phyloP scores from a whole-genome alignment of 2,888 invertebrate genomes.

The Zaprionus lineosus region DNA sequence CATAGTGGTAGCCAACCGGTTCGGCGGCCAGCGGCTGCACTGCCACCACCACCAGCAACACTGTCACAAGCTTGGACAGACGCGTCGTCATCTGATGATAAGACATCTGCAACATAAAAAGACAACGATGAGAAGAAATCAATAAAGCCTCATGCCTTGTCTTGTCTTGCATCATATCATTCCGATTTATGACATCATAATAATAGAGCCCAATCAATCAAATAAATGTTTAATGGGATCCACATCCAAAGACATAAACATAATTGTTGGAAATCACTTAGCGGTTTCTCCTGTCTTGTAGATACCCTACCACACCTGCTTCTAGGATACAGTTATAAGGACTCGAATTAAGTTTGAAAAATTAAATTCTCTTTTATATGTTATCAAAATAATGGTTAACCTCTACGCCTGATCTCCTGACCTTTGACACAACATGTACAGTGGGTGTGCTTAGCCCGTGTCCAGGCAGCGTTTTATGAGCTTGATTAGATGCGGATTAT shows the following conservation, averaged over 20 bases:
- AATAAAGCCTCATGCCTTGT: not conserved
- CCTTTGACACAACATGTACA: too few relatives aligned
- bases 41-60: conserved; percentile 37
- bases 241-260: conserved; percentile 43
- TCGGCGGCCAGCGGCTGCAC: conserved; percentile 8
- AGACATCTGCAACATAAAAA: conserved; percentile 52
- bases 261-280: conserved; percentile 68
- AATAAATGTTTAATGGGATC: conserved; percentile 71
- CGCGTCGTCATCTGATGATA: conserved; percentile 14
- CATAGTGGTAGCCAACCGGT: conserved; percentile 74
- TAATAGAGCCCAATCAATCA: conserved; percentile 54
- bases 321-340: not conserved
- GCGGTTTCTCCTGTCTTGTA: conserved; percentile 7
- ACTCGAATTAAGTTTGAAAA: not conserved
- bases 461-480: not conserved
- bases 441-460: too few relatives aligned
- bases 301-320: conserved; percentile 16
- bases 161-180: not conserved
- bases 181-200: conserved; percentile 57
- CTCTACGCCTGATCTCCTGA: too few relatives aligned
- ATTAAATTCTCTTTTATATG: too few relatives aligned
- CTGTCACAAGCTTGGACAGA: conserved; percentile 10
- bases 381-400: too few relatives aligned
- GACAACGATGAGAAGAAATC: not conserved
- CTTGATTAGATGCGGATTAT: not conserved